Conservation (phyloP, 2,888 invertebrate species). For the Fragum fragum region DNA sequence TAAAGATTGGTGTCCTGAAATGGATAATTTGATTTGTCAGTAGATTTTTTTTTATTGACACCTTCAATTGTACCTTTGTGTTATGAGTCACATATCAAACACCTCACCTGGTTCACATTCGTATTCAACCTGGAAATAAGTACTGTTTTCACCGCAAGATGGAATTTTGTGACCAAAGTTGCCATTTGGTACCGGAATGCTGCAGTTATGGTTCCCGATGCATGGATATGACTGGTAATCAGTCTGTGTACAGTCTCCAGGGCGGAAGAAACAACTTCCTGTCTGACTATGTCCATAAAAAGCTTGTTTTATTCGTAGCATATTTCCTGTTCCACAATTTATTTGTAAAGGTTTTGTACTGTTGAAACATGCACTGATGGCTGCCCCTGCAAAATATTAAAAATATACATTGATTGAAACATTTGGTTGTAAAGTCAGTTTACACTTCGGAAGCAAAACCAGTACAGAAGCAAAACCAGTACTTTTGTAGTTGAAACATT, state of each 20-base stretch:
- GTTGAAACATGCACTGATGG: conserved; percentile 77
- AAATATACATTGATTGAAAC: too few species aligned
- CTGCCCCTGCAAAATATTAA: conserved; percentile 67
- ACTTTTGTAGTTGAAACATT: too few species aligned
- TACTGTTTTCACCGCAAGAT: conserved; percentile 78
- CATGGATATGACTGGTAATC: conserved; percentile 80
- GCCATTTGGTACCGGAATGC: conserved; percentile 78
- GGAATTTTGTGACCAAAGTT: conserved; percentile 75
- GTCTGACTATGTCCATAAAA: conserved; percentile 81
- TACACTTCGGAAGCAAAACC: too few species aligned
- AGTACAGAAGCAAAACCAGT: too few species aligned
- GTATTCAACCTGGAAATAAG: conserved; percentile 85
- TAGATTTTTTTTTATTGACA: too few species aligned
- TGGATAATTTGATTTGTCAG: too few species aligned
- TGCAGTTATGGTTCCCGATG: conserved; percentile 79
- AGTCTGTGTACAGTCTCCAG: conserved; percentile 78
- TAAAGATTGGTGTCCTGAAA: too few species aligned
- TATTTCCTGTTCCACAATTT: conserved; percentile 79
- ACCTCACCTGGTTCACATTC: conserved; percentile 81
- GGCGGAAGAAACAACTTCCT: conserved; percentile 71
- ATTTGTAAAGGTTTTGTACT: conserved; percentile 73
- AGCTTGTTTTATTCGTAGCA: conserved; percentile 80
- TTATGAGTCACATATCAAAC: too few species aligned
- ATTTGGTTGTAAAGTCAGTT: too few species aligned
- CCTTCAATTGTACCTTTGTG: too few species aligned